Evolutionary conservation across 2,797 vertebrate genomes (phyloP), one percentile per base, ranked within the genome.

Genomic region (Rhabdomys pumilio): DNA sequence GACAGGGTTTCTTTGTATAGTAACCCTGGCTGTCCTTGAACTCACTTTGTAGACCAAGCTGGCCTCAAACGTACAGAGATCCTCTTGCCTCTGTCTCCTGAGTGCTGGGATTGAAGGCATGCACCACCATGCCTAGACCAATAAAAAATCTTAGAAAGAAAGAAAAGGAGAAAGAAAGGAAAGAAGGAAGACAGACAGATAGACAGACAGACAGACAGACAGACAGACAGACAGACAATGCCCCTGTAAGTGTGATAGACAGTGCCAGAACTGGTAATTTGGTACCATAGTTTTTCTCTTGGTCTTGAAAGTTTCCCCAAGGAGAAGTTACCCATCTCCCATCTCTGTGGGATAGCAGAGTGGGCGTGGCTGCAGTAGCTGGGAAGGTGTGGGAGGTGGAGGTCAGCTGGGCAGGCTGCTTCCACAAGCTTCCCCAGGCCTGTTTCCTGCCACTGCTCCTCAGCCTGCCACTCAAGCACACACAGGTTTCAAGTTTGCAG

Each of bases 401-500:
- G 57, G n/a, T 31, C 26, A 63, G n/a, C 76, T 20, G 59, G 29
- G 55, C 34, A 38, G 22, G 13, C 20, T 2, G 6, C 77, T 50
- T 12, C 77, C 34, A 31, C 13, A 11, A 44, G 10, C 47, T 22
- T 9, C 50, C 13, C 9, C n/a, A 0, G 17, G 0, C 26, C 50
- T 15, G 6, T n/a, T 19, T 50, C 47, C 85, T 94, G 63, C 17
- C 20, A 0, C 17, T 44, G 7, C 8, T 2, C 1, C 14, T 59
- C 4, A 38, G 75, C 59, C 80, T 63, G 15, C 3, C 7, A 14
- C 7, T 0, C 3, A 24, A 0, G 31, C 6, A 29, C 10, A 4
- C 0, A 1, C 7, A 29, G 0, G n/a, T 10, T 73, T 26, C 0
- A 0, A 26, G 57, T 73, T 69, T 41, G 65, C 11, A 17, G 50